Percentiles rank a stretch among this genome's conserved stretches.
Evolutionary conservation across 2,888 invertebrate genomes (phyloP).

Genomic region (Deroplatys truncata): DNA sequence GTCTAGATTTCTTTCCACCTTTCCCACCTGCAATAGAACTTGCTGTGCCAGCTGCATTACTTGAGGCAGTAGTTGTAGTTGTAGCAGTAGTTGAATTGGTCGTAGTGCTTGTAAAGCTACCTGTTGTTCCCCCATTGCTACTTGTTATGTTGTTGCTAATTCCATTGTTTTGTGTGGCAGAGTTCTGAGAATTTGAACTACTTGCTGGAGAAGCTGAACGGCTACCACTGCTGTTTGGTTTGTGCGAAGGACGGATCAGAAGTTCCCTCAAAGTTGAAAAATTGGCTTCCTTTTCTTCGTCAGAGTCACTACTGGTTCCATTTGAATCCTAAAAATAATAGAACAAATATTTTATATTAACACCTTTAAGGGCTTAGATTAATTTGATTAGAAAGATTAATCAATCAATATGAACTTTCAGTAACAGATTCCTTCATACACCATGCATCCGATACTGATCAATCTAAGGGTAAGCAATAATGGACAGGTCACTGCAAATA

Average conservation of each 20-base stretch:
- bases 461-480: no score
- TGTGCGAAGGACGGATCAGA: constrained; percentile 65
- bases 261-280: constrained; percentile 78
- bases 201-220: constrained; percentile 45
- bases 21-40: constrained; percentile 33
- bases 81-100: neutral
- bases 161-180: neutral
- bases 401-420: neutral
- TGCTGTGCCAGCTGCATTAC: neutral
- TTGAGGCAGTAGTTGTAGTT: neutral
- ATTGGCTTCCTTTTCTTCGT: constrained; percentile 67
- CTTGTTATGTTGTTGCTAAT: neutral
- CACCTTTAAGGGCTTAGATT: no score
- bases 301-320: constrained; percentile 55
- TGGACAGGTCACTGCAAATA: no score
- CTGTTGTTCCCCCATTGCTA: neutral
- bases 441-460: no score
- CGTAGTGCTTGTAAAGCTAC: neutral
- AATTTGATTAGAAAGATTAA: neutral
- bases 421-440: no score
- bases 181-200: neutral
- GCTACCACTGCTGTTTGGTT: constrained; percentile 46
- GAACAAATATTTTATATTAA: neutral
- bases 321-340: constrained; percentile 30
- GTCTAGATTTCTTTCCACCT: constrained; percentile 58